Percentiles rank a stretch among this genome's conserved stretches.
phyloP scores from a whole-genome alignment of 2,797 vertebrate species.

The Lacerta bilineata region DNA sequence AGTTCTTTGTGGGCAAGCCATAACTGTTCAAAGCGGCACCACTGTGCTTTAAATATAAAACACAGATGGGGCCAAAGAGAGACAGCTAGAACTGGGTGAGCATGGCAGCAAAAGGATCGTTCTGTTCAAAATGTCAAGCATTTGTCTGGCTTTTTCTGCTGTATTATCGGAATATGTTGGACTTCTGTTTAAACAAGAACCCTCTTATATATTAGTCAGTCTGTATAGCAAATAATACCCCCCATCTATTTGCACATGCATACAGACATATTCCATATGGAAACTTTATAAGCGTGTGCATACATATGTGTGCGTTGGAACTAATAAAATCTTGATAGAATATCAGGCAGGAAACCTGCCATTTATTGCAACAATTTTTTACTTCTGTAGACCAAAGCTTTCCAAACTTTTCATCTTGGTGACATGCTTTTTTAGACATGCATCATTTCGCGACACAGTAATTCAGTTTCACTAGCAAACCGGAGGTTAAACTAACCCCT shows the following conservation, averaged over 20 bases:
- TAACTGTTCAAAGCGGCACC: too few relatives aligned
- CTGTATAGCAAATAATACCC: neutral
- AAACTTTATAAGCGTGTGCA: neutral
- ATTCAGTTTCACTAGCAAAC: too few relatives aligned
- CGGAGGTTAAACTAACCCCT: too few relatives aligned
- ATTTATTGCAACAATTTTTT: neutral
- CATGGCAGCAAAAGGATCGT: neutral
- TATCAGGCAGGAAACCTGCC: neutral
- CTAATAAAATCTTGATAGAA: neutral
- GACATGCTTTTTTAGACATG: too few relatives aligned
- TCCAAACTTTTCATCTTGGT: too few relatives aligned
- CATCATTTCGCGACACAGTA: too few relatives aligned
- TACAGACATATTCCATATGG: neutral
- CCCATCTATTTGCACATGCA: neutral
- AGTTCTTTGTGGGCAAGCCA: too few relatives aligned
- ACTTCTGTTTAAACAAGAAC: neutral
- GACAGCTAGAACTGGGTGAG: neutral
- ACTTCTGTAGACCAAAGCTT: neutral
- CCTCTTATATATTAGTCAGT: constrained; percentile 13
- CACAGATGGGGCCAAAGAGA: too few relatives aligned
- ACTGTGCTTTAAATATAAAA: too few relatives aligned
- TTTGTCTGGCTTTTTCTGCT: constrained; percentile 3
- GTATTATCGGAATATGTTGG: neutral
- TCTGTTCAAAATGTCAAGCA: constrained; percentile 19
- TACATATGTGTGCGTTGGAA: neutral